Evolutionary conservation across 2,888 invertebrate genomes (phyloP).

Genomic region (Sesamia inferens): DNA sequence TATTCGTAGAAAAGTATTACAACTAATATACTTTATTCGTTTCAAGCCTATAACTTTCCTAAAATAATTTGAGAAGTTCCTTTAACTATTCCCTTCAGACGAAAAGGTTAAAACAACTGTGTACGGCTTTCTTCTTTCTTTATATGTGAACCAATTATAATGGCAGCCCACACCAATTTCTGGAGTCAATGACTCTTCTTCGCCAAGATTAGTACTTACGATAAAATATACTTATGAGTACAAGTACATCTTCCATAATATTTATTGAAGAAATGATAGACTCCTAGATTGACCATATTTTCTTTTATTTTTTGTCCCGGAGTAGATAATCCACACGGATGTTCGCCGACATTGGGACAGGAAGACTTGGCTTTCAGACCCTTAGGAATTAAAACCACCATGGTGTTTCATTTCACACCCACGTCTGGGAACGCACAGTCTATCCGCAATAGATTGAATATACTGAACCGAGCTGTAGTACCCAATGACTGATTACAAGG

Average conservation of each 20-base stretch:
- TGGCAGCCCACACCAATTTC: slow-evolving; percentile 15
- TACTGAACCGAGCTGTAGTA: neutral
- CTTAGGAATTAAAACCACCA: no score
- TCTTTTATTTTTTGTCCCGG: no score
- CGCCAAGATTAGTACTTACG: neutral
- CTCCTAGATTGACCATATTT: no score
- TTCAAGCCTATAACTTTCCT: neutral
- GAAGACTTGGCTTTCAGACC: no score
- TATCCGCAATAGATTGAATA: neutral
- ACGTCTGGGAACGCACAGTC: no score
- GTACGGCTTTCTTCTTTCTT: slow-evolving; percentile 9
- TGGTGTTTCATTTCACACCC: no score
- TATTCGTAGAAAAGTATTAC: neutral
- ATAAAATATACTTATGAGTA: neutral
- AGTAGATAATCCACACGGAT: no score
- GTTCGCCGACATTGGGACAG: no score
- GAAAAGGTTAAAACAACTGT: slow-evolving; percentile 24
- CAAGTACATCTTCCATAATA: neutral
- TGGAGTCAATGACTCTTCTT: slow-evolving; percentile 31
- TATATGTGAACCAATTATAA: slow-evolving; percentile 17
- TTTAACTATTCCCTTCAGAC: slow-evolving; percentile 16
- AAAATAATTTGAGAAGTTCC: neutral
- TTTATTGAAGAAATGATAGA: neutral
- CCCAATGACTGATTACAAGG: no score
- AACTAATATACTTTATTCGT: neutral